Conservation (phyloP, 2,113 vertebrate genomes). For the Anolis sagrei region DNA sequence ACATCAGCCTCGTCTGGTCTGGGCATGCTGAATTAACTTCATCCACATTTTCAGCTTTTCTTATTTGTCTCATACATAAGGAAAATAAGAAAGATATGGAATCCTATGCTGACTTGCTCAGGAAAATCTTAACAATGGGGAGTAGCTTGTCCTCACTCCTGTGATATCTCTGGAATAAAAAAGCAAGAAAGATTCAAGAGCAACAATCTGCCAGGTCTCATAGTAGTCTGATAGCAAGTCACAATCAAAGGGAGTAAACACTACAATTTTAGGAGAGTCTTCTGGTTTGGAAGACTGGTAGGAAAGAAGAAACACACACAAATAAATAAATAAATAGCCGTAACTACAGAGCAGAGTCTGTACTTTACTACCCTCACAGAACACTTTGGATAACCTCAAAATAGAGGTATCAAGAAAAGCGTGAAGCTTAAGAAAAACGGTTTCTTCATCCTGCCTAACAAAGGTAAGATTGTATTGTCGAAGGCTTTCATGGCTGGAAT, state of each 20-base stretch:
- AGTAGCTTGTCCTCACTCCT: background rate
- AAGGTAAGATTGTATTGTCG: no score
- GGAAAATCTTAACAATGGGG: background rate
- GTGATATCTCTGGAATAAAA: background rate
- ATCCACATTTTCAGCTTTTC: background rate
- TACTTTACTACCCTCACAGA: background rate
- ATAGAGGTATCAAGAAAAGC: background rate
- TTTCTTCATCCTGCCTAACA: background rate
- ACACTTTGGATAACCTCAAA: background rate
- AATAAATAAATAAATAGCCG: background rate
- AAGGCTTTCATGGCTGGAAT: no score
- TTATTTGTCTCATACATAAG: background rate
- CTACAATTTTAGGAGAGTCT: background rate
- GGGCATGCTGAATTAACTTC: background rate
- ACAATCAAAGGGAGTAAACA: background rate
- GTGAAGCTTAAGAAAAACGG: background rate
- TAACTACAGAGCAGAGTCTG: background rate
- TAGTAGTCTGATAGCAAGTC: background rate
- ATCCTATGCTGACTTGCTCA: background rate
- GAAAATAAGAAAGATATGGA: background rate
- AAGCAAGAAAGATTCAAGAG: background rate
- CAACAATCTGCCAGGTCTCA: background rate
- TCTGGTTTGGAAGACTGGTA: background rate
- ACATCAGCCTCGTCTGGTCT: background rate
- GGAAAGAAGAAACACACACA: no score